These are phyloP conservation scores for Champsocephalus gunnari DNA, from an alignment of 2,797 vertebrate species.

Conservation along the genomic window DNA sequence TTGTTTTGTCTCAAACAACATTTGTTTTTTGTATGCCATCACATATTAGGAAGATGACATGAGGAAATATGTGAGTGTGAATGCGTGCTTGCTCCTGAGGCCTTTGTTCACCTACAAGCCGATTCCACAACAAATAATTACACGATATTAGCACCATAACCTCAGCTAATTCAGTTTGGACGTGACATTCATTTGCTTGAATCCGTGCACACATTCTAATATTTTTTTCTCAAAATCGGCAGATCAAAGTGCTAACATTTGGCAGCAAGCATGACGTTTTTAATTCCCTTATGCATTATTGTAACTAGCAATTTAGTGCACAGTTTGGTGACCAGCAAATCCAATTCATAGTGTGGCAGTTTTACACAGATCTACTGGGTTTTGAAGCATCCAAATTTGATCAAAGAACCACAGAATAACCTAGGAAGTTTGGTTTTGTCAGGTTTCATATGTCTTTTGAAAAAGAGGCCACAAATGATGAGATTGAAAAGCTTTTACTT, in stretches of 20 bases:
- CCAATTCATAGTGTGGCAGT: neutral
- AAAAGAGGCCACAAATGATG: constrained; percentile 21
- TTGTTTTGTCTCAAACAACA: constrained; percentile 12
- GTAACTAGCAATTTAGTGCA: constrained; percentile 6
- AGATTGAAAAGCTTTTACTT: constrained; percentile 32
- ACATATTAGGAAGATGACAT: neutral
- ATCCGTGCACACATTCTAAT: constrained; percentile 8
- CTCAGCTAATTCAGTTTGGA: constrained; percentile 17
- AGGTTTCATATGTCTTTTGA: constrained; percentile 15
- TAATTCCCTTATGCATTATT: constrained; percentile 12
- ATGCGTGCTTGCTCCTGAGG: constrained; percentile 4
- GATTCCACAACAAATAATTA: constrained; percentile 15
- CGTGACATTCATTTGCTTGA: constrained; percentile 9
- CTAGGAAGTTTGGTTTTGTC: constrained; percentile 5
- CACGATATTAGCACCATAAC: constrained; percentile 26
- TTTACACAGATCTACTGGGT: neutral
- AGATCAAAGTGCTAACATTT: constrained; percentile 32
- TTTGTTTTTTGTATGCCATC: constrained; percentile 21
- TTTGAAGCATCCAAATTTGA: constrained; percentile 21
- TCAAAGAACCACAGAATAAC: constrained; percentile 34
- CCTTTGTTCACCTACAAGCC: neutral
- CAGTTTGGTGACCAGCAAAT: constrained; percentile 2
- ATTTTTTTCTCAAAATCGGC: constrained; percentile 19
- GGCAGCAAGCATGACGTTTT: constrained; percentile 1
- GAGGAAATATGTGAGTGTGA: neutral